Evolutionary conservation across 2,888 invertebrate species (phyloP), one percentile per base, ranked within the genome.

Genomic region (Dendrolimus houi): DNA sequence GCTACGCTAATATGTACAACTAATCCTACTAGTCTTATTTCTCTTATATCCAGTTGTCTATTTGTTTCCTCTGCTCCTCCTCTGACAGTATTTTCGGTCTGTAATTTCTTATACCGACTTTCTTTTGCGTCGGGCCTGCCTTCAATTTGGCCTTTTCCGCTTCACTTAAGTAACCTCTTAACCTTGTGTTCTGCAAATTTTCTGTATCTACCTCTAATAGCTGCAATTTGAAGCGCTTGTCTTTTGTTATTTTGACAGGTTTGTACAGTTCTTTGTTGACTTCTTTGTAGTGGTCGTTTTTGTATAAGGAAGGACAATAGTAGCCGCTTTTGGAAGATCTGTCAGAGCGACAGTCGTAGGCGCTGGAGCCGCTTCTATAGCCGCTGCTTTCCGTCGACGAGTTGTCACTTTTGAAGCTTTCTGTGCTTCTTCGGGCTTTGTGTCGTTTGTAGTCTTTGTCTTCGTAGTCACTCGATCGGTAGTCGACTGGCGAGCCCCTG

Each of bases 51-150:
- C 94, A 94, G 80, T 92, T 92, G 65, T 94, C 93, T 64, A 92
- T 82, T 72, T 91, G 86, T 72, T 89, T 87, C 63, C 79, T 82
- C 68, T 85, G 91, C 58, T 92, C 90, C 67, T 93, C 92, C 59
- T 92, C 92, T 40, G 92, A 90, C 53, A 94, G 79, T 60, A 94
- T 94, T 77, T 94, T 95, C 17, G 95, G 95, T 17, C 94, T 94
- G 66, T 95, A 95, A 77, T 94, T 94, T 64, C 95, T 90, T 64
- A 95, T 93, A 55, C 94, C 93, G 58, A 86, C 91, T 66, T 88
- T 93, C 75, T 91, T 93, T 61, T 82, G 74, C 61, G 75, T 79
- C 8, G 81, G 71, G 8, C 70, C 76, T 9, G 72, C 65, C 60
- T 90, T 89, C 1, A 86, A 78, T 72, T 90, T 91, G 52, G 88